phyloP scores from a whole-genome alignment of 2,797 vertebrate species.

The Eulemur coronatus region DNA sequence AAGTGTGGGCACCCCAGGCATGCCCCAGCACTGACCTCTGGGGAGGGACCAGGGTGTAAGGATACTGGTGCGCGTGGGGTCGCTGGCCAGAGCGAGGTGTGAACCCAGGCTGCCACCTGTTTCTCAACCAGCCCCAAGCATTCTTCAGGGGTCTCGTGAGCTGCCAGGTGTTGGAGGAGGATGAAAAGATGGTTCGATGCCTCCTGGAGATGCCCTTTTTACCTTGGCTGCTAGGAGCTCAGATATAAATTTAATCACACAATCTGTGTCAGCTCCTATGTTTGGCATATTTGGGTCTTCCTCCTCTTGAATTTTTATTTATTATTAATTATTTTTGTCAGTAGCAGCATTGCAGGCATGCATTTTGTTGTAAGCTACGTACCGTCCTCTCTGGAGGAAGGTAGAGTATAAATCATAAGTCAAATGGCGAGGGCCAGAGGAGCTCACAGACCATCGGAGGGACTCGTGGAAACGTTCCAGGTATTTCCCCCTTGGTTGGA shows the following conservation, averaged over 20 bases:
- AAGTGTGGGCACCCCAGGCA: not conserved
- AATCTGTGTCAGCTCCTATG: not conserved
- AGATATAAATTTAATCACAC: not conserved
- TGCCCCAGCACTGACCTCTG: not conserved
- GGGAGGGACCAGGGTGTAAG: not conserved
- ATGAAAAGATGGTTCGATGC: not conserved
- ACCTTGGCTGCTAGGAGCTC: not conserved
- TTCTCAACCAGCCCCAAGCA: not conserved
- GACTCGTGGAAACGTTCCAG: not conserved
- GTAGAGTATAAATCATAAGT: not conserved
- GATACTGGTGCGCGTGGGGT: rapidly evolving
- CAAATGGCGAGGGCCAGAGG: not conserved
- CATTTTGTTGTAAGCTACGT: not conserved
- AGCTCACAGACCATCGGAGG: not conserved
- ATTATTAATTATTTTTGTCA: not conserved
- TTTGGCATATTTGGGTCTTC: not conserved
- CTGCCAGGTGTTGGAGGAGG: not conserved
- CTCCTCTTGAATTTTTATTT: not conserved
- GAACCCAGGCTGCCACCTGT: not conserved
- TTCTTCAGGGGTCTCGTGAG: not conserved
- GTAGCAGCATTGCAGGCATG: not conserved
- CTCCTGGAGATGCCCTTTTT: not conserved
- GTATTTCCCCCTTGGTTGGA: not conserved
- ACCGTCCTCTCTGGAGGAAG: not conserved
- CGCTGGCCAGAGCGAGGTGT: not conserved